phyloP scores from a whole-genome alignment of 2,113 vertebrate species.

The Progne subis region DNA sequence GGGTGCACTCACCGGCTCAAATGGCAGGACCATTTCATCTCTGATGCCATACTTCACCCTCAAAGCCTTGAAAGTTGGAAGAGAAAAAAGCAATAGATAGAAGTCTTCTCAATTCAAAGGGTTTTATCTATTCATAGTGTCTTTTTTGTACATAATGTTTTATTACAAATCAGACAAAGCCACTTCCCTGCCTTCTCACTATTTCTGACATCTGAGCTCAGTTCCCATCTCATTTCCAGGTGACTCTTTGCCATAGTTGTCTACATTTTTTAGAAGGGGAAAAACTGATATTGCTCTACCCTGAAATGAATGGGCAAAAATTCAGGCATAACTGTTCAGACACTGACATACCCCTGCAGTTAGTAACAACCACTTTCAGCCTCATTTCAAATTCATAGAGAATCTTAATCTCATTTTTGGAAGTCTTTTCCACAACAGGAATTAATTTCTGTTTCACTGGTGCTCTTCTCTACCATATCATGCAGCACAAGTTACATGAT shows the following conservation, averaged over 20 bases:
- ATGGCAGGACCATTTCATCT: conserved; percentile 95
- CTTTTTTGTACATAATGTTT: not conserved
- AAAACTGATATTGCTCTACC: not conserved
- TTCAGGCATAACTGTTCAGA: not conserved
- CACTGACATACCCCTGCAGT: not conserved
- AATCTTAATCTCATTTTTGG: not conserved
- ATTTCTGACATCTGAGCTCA: not conserved
- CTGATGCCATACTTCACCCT: conserved; percentile 92
- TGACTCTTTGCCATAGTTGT: not conserved
- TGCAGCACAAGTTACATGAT: not conserved
- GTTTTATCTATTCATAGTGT: not conserved
- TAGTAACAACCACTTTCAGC: not conserved
- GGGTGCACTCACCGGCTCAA: conserved; percentile 86
- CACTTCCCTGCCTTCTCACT: not conserved
- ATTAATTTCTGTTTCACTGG: not conserved
- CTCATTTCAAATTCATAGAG: not conserved
- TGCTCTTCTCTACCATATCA: not conserved
- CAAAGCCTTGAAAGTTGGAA: conserved; percentile 78
- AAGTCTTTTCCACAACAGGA: not conserved
- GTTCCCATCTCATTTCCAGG: not conserved
- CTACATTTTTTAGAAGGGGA: not conserved
- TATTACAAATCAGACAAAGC: not conserved
- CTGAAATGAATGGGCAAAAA: not conserved
- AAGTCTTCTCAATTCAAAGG: not conserved
- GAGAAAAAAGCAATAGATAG: not conserved